phyloP scores from a whole-genome alignment of 2,797 vertebrate genomes.

The Liparis tanakae region DNA sequence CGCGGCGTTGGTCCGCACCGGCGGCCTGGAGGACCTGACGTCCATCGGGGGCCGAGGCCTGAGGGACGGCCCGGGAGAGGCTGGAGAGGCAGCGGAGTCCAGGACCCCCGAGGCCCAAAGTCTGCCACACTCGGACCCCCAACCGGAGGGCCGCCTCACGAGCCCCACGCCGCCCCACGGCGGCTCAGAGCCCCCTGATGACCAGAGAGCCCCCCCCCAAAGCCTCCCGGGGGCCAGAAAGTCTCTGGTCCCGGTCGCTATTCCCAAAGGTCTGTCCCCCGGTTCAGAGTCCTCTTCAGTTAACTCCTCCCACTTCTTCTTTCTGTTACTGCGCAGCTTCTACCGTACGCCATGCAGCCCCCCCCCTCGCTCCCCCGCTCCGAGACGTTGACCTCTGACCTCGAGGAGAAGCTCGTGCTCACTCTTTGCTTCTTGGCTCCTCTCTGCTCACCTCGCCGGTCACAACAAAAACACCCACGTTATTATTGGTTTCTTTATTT shows the following conservation, averaged over 20 bases:
- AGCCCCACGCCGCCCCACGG: conserved; percentile 21
- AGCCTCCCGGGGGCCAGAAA: conserved; percentile 75
- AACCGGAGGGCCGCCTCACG: conserved; percentile 16
- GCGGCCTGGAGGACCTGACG: conserved; percentile 79
- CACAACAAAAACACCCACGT: conserved; percentile 23
- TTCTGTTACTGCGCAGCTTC: conserved; percentile 74
- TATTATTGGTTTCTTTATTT: background rate
- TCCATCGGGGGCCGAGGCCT: conserved; percentile 62
- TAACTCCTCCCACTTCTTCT: conserved; percentile 74
- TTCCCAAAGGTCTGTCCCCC: conserved; percentile 84
- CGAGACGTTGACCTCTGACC: conserved; percentile 53
- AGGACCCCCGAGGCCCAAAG: conserved; percentile 19
- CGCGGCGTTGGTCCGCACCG: conserved; percentile 71
- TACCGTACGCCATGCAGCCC: conserved; percentile 67
- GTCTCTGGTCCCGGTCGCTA: conserved; percentile 80
- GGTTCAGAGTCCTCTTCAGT: conserved; percentile 73
- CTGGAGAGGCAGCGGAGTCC: conserved; percentile 31
- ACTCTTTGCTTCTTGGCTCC: conserved; percentile 59
- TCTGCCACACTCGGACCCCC: conserved; percentile 7
- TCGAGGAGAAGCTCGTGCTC: conserved; percentile 67
- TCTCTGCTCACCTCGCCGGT: conserved; percentile 66
- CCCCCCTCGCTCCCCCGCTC: conserved; percentile 57
- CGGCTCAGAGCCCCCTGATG: background rate
- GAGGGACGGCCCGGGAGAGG: conserved; percentile 7
- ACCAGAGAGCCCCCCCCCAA: conserved; percentile 61